These are phyloP conservation scores for Taurulus bubalis DNA, from an alignment of 2,113 vertebrate species.

Conservation along the genomic window DNA sequence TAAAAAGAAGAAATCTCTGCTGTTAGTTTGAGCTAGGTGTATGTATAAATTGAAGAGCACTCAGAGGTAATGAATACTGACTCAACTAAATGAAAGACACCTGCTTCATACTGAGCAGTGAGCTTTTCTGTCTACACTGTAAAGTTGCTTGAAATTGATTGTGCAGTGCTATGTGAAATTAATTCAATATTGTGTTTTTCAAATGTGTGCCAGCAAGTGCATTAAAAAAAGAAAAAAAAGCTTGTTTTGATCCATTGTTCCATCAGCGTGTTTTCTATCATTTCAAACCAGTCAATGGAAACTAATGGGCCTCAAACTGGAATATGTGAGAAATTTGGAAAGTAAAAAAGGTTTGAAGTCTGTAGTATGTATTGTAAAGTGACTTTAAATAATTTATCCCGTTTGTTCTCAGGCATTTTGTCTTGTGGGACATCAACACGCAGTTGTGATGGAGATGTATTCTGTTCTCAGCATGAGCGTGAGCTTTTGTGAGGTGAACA, in stretches of 20 bases:
- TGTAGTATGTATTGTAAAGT: conserved; percentile 29
- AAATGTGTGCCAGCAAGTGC: conserved; percentile 44
- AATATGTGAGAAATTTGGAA: conserved; percentile 20
- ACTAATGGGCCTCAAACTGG: conserved; percentile 21
- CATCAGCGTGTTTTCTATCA: conserved; percentile 28
- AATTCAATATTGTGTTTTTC: conserved; percentile 65
- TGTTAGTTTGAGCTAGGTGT: conserved; percentile 33
- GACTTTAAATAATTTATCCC: conserved; percentile 29
- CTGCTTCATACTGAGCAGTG: neutral
- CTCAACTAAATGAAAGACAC: conserved; percentile 29
- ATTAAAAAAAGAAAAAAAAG: conserved; percentile 19
- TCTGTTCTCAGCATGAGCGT: conserved; percentile 38
- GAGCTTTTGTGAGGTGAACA: conserved; percentile 57
- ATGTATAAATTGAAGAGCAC: conserved; percentile 38
- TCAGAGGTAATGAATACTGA: conserved; percentile 33
- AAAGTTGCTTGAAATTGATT: conserved; percentile 61
- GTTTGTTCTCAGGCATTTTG: conserved; percentile 15
- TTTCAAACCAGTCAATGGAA: conserved; percentile 41
- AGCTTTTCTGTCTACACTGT: conserved; percentile 51
- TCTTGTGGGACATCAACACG: neutral
- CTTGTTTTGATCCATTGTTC: conserved; percentile 45
- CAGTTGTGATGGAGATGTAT: conserved; percentile 31
- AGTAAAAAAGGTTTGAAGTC: conserved; percentile 10
- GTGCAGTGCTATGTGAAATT: conserved; percentile 68
- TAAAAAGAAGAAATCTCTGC: conserved; percentile 37